These are phyloP conservation scores for Zaprionus lachaisei DNA, from an alignment of 1,140 invertebrate species.

Conservation along the genomic window DNA sequence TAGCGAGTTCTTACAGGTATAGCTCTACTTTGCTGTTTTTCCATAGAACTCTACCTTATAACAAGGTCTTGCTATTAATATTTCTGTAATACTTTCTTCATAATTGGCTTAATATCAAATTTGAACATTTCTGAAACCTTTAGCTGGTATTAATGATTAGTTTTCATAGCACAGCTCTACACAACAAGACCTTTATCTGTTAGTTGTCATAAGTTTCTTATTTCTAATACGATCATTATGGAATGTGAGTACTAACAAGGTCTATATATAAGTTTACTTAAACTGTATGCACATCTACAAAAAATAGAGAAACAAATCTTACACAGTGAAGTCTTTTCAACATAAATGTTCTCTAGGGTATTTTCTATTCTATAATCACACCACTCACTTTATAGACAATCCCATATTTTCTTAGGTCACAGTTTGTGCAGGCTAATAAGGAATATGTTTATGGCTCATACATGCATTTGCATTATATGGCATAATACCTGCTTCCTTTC, in stretches of 20 bases:
- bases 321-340: not conserved
- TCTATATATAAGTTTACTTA: not conserved
- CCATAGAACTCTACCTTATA: not conserved
- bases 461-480: constrained; percentile 2
- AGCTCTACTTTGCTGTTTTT: not conserved
- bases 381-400: not conserved
- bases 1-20: too few species aligned
- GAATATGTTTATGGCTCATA: not conserved
- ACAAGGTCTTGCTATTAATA: not conserved
- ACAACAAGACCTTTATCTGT: not conserved
- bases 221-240: not conserved
- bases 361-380: not conserved
- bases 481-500: not conserved
- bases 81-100: not conserved
- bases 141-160: not conserved
- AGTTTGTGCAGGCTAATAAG: not conserved
- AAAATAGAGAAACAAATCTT: not conserved
- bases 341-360: not conserved
- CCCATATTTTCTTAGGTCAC: not conserved
- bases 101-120: not conserved
- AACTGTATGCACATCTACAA: not conserved
- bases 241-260: not conserved
- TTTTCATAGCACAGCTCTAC: not conserved
- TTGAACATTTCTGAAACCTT: too few species aligned
- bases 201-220: not conserved